These are phyloP conservation scores for Polydrusus cervinus DNA, from an alignment of 2,888 invertebrate genomes.

Conservation along the genomic window DNA sequence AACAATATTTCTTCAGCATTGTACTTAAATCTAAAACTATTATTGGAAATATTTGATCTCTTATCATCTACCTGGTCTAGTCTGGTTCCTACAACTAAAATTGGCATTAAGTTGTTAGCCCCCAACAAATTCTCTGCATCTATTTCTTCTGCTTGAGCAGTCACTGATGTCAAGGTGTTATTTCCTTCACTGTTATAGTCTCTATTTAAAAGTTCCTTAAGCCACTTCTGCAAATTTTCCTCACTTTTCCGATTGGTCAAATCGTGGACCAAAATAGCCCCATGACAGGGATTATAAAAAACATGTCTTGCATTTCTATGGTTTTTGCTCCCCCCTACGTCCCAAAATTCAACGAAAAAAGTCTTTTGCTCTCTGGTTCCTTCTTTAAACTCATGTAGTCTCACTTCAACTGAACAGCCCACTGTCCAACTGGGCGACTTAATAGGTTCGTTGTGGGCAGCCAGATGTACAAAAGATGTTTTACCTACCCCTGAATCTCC, in stretches of 20 bases:
- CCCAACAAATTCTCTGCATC: slow-evolving; percentile 92
- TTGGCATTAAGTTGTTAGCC: slow-evolving; percentile 88
- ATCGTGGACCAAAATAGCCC: slow-evolving; percentile 97
- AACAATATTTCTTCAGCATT: slow-evolving; percentile 94
- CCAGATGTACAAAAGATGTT: slow-evolving; percentile 93
- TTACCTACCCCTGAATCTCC: slow-evolving; percentile 98
- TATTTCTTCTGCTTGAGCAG: slow-evolving; percentile 74
- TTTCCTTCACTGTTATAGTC: slow-evolving; percentile 52
- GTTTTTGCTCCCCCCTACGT: slow-evolving; percentile 95
- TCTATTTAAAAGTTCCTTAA: slow-evolving; percentile 87
- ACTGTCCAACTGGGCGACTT: slow-evolving; percentile 95
- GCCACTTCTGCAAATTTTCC: slow-evolving; percentile 93
- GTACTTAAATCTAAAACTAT: slow-evolving; percentile 64
- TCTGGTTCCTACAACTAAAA: slow-evolving; percentile 87
- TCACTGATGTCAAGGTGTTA: slow-evolving; percentile 25
- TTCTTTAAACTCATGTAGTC: slow-evolving; percentile 95
- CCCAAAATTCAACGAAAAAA: slow-evolving; percentile 97
- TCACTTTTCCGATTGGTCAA: slow-evolving; percentile 97
- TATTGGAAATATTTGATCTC: slow-evolving; percentile 76
- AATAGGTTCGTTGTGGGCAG: slow-evolving; percentile 90
- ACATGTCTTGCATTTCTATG: slow-evolving; percentile 95
- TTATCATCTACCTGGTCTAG: slow-evolving; percentile 88
- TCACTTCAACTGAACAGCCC: slow-evolving; percentile 96
- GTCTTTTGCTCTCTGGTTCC: slow-evolving; percentile 93
- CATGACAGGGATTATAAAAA: slow-evolving; percentile 95